Conservation (phyloP, 2,113 vertebrate species). For the Pelecanoides urinatrix region DNA sequence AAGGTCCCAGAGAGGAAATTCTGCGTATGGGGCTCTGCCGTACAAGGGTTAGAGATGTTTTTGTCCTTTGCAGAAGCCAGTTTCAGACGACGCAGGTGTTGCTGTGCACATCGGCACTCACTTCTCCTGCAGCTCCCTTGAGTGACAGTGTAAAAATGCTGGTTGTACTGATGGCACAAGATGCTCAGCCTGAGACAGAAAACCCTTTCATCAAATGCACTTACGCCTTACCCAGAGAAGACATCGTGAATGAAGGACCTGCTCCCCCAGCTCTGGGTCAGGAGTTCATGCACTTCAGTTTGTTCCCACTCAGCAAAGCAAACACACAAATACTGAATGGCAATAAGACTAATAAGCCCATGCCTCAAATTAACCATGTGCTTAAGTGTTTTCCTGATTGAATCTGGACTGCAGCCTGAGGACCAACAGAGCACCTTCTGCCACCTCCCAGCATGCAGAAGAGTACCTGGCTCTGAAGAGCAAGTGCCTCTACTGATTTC, state of each 20-base stretch:
- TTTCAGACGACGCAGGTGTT: accelerated
- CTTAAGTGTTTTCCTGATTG: background rate
- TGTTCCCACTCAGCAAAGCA: background rate
- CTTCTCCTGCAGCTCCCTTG: background rate
- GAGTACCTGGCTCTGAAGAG: background rate
- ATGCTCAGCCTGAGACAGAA: background rate
- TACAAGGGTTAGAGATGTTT: background rate
- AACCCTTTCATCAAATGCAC: background rate
- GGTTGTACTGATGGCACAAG: background rate
- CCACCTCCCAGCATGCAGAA: background rate
- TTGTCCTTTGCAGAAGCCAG: background rate
- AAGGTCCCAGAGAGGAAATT: background rate
- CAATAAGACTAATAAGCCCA: background rate
- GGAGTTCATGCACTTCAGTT: background rate
- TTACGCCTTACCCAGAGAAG: background rate
- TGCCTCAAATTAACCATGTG: background rate
- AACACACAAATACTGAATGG: background rate
- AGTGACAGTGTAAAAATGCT: background rate
- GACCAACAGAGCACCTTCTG: background rate
- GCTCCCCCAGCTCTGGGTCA: background rate
- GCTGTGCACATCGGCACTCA: background rate
- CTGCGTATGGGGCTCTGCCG: background rate
- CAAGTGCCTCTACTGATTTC: background rate
- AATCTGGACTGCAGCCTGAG: background rate
- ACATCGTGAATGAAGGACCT: background rate